phyloP scores from a whole-genome alignment of 2,888 invertebrate species.

The Mesoligia furuncula region DNA sequence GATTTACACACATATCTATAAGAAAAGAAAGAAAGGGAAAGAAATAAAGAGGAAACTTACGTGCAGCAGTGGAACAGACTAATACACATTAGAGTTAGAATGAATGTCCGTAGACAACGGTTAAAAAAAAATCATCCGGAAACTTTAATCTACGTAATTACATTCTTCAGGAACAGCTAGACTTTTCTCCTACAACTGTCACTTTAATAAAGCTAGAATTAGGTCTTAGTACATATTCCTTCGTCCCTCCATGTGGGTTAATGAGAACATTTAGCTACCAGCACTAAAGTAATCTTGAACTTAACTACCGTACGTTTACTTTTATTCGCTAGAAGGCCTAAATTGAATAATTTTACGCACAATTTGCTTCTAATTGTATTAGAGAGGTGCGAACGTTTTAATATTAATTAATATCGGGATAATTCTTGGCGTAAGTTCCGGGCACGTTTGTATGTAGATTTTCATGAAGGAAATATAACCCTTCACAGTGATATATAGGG shows the following conservation, averaged over 20 bases:
- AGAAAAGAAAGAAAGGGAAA: background rate
- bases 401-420: slow-evolving; percentile 36
- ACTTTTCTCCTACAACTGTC: slow-evolving; percentile 27
- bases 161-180: slow-evolving; percentile 18
- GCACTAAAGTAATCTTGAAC: slow-evolving; percentile 47
- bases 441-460: background rate
- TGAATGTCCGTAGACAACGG: background rate
- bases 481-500: background rate
- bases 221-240: slow-evolving; percentile 26
- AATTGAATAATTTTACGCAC: slow-evolving; percentile 54
- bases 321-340: slow-evolving; percentile 15
- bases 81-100: slow-evolving; percentile 5
- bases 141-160: slow-evolving; percentile 41
- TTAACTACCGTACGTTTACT: slow-evolving; percentile 21
- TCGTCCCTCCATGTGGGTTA: slow-evolving; percentile 45
- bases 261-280: slow-evolving; percentile 52
- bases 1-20: background rate
- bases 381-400: slow-evolving; percentile 38
- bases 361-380: slow-evolving; percentile 50
- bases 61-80: background rate
- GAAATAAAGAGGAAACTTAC: background rate
- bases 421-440: slow-evolving; percentile 10
- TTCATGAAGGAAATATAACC: slow-evolving; percentile 19
- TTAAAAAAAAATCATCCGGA: background rate
- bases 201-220: slow-evolving; percentile 42